phyloP scores from a whole-genome alignment of 1,140 invertebrate genomes.

The Lithobius niger region DNA sequence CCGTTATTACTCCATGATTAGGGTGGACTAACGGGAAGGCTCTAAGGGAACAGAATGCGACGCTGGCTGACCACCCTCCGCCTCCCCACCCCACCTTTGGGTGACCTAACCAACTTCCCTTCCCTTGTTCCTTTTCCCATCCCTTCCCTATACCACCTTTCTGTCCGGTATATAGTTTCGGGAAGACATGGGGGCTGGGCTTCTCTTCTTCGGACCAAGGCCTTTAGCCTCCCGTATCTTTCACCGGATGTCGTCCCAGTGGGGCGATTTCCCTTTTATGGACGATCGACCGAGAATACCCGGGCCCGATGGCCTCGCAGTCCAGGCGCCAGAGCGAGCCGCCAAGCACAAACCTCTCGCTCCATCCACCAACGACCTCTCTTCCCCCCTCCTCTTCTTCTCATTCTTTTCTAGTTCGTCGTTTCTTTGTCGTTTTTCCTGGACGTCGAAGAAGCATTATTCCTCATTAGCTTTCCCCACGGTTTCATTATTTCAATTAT shows the following conservation, averaged over 20 bases:
- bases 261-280: not conserved
- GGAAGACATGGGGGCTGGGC: not conserved
- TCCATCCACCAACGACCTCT: too few relatives aligned
- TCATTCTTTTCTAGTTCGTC: too few relatives aligned
- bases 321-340: too few relatives aligned
- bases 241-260: not conserved
- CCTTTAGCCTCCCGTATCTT: not conserved
- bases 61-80: too few relatives aligned
- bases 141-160: not conserved
- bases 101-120: not conserved
- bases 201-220: not conserved
- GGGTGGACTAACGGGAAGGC: too few relatives aligned
- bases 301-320: not conserved
- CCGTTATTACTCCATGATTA: too few relatives aligned
- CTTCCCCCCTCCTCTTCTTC: too few relatives aligned
- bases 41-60: too few relatives aligned
- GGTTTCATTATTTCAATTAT: not conserved
- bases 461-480: not conserved
- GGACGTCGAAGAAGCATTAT: not conserved
- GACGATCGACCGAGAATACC: not conserved
- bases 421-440: not conserved
- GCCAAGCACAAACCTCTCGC: too few relatives aligned
- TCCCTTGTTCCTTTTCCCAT: not conserved
- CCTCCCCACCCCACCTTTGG: too few relatives aligned
- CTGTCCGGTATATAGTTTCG: not conserved